A percentile compares a stretch with the other conserved stretches of the same genome.
Evolutionary conservation across 2,113 vertebrate genomes (phyloP).

Genomic region (Triplophysa tibetana): DNA sequence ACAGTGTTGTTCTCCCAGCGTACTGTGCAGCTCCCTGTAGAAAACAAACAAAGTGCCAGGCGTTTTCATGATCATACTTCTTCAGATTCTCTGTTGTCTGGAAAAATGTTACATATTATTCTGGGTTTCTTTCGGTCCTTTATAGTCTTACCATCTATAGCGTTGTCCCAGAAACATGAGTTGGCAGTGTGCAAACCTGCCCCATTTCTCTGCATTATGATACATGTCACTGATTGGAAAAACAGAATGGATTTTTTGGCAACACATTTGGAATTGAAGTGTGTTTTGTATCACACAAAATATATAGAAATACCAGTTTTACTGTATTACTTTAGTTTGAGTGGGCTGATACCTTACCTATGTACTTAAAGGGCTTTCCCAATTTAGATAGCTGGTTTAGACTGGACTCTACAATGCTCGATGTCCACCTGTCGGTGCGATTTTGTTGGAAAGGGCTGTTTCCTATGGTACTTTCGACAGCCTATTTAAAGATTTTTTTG

Average conservation of each 20-base stretch:
- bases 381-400: slow-evolving; percentile 91
- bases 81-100: background rate
- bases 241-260: slow-evolving; percentile 25
- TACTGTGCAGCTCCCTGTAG: slow-evolving; percentile 86
- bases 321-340: background rate
- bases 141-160: slow-evolving; percentile 82
- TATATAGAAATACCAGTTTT: background rate
- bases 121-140: background rate
- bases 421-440: slow-evolving; percentile 93
- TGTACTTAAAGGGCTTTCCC: slow-evolving; percentile 95
- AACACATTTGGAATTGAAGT: too few relatives aligned
- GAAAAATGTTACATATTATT: background rate
- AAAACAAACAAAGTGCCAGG: background rate
- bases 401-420: slow-evolving; percentile 86
- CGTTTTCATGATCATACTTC: background rate
- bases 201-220: slow-evolving; percentile 96
- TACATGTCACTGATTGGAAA: slow-evolving; percentile 81
- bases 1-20: slow-evolving; percentile 94
- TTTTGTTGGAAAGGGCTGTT: slow-evolving; percentile 88
- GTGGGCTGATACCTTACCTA: slow-evolving; percentile 71
- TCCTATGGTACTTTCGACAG: slow-evolving; percentile 85
- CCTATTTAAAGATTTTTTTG: slow-evolving; percentile 63
- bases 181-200: slow-evolving; percentile 92
- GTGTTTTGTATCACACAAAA: background rate
- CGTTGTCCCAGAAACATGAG: slow-evolving; percentile 94